Conservation (phyloP, 2,113 vertebrate genomes). For the Corythoichthys haematopterus region DNA sequence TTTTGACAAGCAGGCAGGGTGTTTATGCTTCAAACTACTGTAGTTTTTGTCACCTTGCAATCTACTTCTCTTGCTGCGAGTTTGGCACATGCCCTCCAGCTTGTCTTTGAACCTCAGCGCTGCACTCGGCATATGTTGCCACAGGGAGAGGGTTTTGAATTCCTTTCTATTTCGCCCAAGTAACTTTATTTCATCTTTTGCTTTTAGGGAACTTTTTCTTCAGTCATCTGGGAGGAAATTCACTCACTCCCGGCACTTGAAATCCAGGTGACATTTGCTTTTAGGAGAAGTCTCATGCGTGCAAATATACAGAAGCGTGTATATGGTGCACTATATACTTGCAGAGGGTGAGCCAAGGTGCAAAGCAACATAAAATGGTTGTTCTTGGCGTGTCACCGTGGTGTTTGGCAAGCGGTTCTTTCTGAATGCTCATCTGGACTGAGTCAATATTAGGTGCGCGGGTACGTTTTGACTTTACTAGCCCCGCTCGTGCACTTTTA, state of each 20-base stretch:
- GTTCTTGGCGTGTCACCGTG: constrained; percentile 49
- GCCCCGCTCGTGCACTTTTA: constrained; percentile 14
- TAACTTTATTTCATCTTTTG: constrained; percentile 62
- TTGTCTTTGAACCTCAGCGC: constrained; percentile 52
- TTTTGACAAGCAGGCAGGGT: constrained; percentile 15
- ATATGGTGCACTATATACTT: constrained; percentile 48
- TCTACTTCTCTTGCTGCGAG: constrained; percentile 11
- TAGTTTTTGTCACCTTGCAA: constrained; percentile 10
- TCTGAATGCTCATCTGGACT: constrained; percentile 43
- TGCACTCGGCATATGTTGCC: constrained; percentile 40
- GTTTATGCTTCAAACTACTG: neutral
- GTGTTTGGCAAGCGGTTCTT: constrained; percentile 39
- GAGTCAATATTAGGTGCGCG: constrained; percentile 16
- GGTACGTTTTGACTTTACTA: neutral
- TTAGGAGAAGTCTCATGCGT: constrained; percentile 42
- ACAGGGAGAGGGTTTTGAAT: constrained; percentile 37
- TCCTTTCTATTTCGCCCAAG: constrained; percentile 20
- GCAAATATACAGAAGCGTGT: constrained; percentile 34
- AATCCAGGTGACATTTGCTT: constrained; percentile 65
- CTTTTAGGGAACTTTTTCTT: constrained; percentile 55
- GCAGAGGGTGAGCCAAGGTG: constrained; percentile 61
- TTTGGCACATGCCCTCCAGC: constrained; percentile 57
- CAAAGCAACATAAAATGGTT: constrained; percentile 54
- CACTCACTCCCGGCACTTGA: constrained; percentile 45
- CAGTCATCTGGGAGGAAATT: constrained; percentile 55